Evolutionary conservation across 1,140 invertebrate species (phyloP), one percentile per base, ranked within the genome.

Genomic region (Drosophila nannoptera): DNA sequence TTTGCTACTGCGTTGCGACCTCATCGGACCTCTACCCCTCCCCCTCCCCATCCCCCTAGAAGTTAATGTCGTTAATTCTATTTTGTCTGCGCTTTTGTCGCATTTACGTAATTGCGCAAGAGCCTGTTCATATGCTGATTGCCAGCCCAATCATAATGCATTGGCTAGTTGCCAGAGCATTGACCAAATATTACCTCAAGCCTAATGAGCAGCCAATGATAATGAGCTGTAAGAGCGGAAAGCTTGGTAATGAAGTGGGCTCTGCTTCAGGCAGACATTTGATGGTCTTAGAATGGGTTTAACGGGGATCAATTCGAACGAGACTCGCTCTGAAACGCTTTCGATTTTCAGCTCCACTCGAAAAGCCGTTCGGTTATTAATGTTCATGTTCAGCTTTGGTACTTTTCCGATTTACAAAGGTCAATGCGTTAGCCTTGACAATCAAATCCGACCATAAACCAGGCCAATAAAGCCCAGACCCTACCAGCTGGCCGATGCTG

Each of bases 351-450:
- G 14, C 33, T 16, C 2, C n/a, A 35, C 5, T 53, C 14, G 3
- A 22, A 22, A 22, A 22, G 22, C 22, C 22, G 3, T 22, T 22
- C 22, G 22, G 22, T 22, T 22, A 22, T 22, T 22, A 1, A 3
- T 22, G 22, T 68, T n/a, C n/a, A n/a, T n/a, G n/a, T n/a, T n/a
- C n/a, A n/a, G n/a, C n/a, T n/a, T 69, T 58, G 49, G 36, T 55
- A 55, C 14, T 62, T 63, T 77, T 78, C 66, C 48, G 32, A 56
- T 8, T 78, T 78, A 78, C 76, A 78, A 78, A 78, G 76, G 77
- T 78, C 76, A 80, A 52, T 56, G 63, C 68, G 31, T 80, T 43
- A 42, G 72, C 76, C 76, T 78, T 78, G 76, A 52, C 76, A 75
- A 68, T 78, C 76, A 78, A 42, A 60, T 12, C 67, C 55, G 48